Percentiles rank a stretch among this genome's conserved stretches.
phyloP scores from a whole-genome alignment of 2,113 vertebrate genomes.

The Nesoenas mayeri region DNA sequence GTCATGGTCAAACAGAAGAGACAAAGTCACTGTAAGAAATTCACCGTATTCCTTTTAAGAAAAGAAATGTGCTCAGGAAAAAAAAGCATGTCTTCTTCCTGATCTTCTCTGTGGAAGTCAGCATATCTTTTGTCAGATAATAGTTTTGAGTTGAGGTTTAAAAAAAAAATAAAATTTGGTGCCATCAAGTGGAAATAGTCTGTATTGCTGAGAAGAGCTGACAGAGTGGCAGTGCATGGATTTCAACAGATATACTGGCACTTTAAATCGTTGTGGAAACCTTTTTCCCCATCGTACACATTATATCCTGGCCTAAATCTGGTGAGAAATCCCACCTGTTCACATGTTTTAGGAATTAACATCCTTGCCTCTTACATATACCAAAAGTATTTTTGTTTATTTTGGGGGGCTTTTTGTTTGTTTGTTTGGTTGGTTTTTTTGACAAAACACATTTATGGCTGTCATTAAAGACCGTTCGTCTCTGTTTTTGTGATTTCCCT shows the following conservation, averaged over 20 bases:
- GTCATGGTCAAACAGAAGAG: background rate
- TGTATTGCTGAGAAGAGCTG: constrained; percentile 52
- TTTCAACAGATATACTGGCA: background rate
- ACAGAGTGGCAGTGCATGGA: background rate
- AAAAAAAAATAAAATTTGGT: constrained; percentile 72
- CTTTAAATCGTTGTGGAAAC: background rate
- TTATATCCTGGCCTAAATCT: background rate
- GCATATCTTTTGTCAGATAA: background rate
- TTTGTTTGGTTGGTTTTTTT: background rate
- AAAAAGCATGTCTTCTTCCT: background rate
- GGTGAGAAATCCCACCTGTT: background rate
- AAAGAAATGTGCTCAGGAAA: background rate
- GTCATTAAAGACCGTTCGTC: background rate
- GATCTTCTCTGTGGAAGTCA: background rate
- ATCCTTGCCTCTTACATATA: background rate
- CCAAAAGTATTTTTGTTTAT: background rate
- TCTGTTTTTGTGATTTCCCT: background rate
- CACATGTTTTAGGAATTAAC: background rate
- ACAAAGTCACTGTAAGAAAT: background rate
- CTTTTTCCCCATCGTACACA: background rate
- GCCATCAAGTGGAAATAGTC: constrained; percentile 70
- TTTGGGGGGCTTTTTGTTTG: no score
- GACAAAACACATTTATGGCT: background rate
- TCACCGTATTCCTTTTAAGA: background rate
- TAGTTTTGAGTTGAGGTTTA: background rate